A percentile compares a stretch with the other conserved stretches of the same genome.
phyloP scores from a whole-genome alignment of 64 coral and sea anemone genomes.

The Anthopleura sola region DNA sequence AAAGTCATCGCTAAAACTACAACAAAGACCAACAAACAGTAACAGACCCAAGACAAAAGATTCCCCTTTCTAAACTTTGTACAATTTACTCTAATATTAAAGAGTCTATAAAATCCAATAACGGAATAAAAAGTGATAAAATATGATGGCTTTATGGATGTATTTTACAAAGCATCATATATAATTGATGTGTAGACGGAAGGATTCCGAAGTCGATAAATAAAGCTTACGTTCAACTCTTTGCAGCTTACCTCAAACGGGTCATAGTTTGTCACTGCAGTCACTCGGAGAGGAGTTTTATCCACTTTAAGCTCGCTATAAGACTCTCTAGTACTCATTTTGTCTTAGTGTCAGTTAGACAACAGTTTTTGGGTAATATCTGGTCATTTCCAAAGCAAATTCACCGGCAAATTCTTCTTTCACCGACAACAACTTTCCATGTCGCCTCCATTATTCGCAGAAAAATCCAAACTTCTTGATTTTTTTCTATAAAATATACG shows the following conservation, averaged over 20 bases:
- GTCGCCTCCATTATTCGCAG: neutral
- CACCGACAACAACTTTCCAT: constrained; percentile 24
- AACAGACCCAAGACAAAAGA: neutral
- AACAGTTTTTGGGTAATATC: neutral
- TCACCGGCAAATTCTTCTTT: constrained; percentile 6
- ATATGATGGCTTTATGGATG: neutral
- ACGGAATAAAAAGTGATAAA: neutral
- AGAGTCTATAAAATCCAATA: neutral
- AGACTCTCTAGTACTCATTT: neutral
- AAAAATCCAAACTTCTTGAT: constrained; percentile 3
- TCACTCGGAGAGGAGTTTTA: constrained; percentile 49
- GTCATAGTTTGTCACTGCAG: constrained; percentile 89
- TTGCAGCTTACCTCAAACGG: constrained; percentile 91
- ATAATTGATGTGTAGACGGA: constrained; percentile 16
- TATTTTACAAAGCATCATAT: constrained; percentile 14
- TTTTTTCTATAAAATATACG: neutral
- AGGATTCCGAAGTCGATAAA: constrained; percentile 9
- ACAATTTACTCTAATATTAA: neutral
- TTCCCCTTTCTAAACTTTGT: neutral
- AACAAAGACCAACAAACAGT: neutral
- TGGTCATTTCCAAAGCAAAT: neutral
- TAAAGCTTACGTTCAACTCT: neutral
- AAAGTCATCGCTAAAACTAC: neutral
- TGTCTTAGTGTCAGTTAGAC: neutral
- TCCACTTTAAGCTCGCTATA: constrained; percentile 46